Evolutionary conservation across 2,797 vertebrate species (phyloP).

Genomic region (Spondyliosoma cantharus): DNA sequence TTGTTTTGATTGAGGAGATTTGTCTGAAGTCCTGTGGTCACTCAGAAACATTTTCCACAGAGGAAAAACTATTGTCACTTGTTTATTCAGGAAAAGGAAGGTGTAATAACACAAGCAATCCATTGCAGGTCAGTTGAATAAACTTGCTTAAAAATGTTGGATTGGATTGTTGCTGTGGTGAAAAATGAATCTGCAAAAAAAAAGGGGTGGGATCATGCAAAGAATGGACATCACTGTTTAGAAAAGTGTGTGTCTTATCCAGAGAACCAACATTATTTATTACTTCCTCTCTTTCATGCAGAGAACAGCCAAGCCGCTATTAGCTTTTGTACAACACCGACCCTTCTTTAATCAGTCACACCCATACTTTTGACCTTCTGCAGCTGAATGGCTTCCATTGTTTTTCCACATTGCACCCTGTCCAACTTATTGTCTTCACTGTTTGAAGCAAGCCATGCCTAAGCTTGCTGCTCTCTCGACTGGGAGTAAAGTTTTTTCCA

Average conservation of each 20-base stretch:
- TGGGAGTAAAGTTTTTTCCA: constrained; percentile 61
- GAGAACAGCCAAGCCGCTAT: constrained; percentile 74
- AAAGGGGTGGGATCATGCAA: constrained; percentile 53
- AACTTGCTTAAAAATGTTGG: constrained; percentile 40
- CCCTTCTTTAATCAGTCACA: constrained; percentile 83
- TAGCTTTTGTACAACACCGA: constrained; percentile 75
- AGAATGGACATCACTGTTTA: constrained; percentile 68
- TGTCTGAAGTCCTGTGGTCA: background rate
- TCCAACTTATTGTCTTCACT: constrained; percentile 77
- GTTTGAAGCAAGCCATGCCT: constrained; percentile 75
- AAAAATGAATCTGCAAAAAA: constrained; percentile 22
- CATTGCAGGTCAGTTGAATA: constrained; percentile 29
- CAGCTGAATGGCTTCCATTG: constrained; percentile 76
- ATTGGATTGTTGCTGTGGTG: constrained; percentile 6
- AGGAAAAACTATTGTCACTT: constrained; percentile 12
- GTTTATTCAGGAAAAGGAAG: constrained; percentile 52
- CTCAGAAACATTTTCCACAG: background rate
- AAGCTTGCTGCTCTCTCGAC: constrained; percentile 71
- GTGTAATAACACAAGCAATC: constrained; percentile 31
- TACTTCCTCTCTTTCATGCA: constrained; percentile 82
- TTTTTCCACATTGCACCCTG: constrained; percentile 62
- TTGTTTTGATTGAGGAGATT: background rate
- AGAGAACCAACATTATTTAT: constrained; percentile 80
- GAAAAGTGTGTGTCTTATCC: constrained; percentile 63
- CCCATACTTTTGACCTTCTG: constrained; percentile 80